These are phyloP conservation scores for Brachyptera risi DNA, from an alignment of 2,888 invertebrate species.

Conservation along the genomic window DNA sequence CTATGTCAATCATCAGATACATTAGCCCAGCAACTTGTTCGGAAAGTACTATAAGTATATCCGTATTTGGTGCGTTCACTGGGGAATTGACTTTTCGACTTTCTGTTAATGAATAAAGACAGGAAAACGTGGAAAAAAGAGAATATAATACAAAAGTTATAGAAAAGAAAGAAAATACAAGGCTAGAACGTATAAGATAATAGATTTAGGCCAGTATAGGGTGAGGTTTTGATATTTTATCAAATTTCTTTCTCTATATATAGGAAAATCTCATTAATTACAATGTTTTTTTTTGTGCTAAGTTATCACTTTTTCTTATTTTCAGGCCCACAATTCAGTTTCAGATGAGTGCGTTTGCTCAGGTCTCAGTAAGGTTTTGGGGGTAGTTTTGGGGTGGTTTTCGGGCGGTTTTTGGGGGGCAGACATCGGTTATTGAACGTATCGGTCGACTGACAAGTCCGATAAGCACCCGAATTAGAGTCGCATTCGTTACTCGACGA, in stretches of 20 bases:
- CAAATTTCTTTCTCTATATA: too few relatives aligned
- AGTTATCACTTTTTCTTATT: background rate
- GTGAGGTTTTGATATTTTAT: too few relatives aligned
- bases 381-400: too few relatives aligned
- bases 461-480: constrained; percentile 25
- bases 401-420: too few relatives aligned
- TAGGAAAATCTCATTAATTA: too few relatives aligned
- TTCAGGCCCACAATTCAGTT: background rate
- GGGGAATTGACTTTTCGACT: constrained; percentile 14
- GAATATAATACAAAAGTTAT: constrained; percentile 18
- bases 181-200: background rate
- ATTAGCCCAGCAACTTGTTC: constrained; percentile 16
- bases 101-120: constrained; percentile 27
- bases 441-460: constrained; percentile 22
- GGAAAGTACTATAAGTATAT: background rate
- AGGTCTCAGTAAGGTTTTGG: too few relatives aligned
- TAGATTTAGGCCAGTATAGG: constrained; percentile 1
- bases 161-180: constrained; percentile 11
- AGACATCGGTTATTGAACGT: constrained; percentile 22
- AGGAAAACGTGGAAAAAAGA: constrained; percentile 18
- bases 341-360: background rate
- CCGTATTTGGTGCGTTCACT: constrained; percentile 5
- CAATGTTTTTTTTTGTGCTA: too few relatives aligned
- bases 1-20: constrained; percentile 29
- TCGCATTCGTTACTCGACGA: constrained; percentile 1